These are phyloP conservation scores for Caranx melampygus DNA, from an alignment of 2,113 vertebrate species.

Conservation along the genomic window DNA sequence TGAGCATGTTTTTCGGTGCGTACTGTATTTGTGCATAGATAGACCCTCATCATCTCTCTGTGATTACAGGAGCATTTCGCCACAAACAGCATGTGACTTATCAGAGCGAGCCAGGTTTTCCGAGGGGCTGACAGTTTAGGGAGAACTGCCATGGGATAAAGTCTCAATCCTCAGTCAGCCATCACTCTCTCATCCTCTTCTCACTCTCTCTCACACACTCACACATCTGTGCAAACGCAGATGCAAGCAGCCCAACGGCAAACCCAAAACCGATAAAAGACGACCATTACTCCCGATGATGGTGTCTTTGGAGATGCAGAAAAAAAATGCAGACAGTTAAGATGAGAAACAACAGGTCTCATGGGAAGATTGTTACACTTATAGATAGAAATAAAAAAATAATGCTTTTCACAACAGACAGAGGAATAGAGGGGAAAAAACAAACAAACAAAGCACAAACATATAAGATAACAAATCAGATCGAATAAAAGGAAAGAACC, in stretches of 20 bases:
- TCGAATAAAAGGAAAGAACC: conserved; percentile 8
- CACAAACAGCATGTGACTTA: conserved; percentile 74
- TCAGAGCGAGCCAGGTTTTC: conserved; percentile 67
- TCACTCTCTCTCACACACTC: conserved; percentile 20
- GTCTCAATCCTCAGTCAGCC: conserved; percentile 65
- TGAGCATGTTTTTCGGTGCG: conserved; percentile 13
- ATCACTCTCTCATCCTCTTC: conserved; percentile 44
- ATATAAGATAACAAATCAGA: neutral
- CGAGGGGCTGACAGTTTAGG: conserved; percentile 65
- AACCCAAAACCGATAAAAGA: conserved; percentile 49
- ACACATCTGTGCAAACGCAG: conserved; percentile 55
- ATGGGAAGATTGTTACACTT: conserved; percentile 18
- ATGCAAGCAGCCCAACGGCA: conserved; percentile 31
- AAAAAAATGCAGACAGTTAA: conserved; percentile 30
- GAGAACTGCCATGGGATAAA: conserved; percentile 59
- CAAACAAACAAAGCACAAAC: neutral
- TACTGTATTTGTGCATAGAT: conserved; percentile 58
- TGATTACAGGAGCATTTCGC: conserved; percentile 59
- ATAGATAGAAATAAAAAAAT: conserved; percentile 29
- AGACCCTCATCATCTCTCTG: conserved; percentile 57
- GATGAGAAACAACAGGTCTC: conserved; percentile 41
- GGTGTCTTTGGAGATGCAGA: conserved; percentile 38
- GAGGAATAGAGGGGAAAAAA: neutral
- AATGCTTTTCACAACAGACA: neutral
- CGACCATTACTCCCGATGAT: conserved; percentile 23